Base-by-base conservation (phyloP, 2,888 invertebrate genomes). In the Gandaritis pyraliata region DNA sequence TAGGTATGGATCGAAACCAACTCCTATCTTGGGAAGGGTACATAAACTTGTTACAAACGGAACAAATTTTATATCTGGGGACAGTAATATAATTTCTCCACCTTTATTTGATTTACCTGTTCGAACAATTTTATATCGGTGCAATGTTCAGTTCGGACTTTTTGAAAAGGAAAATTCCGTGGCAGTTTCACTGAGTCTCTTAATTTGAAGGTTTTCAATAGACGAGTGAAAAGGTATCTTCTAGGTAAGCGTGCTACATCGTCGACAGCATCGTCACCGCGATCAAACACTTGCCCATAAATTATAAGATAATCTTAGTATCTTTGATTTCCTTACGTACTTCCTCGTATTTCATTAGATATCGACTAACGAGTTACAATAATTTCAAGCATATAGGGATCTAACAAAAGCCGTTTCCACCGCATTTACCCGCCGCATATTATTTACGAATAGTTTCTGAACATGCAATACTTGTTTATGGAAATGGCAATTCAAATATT, bases 81-180 rank as follows among this genome's bases (percentile, higher is more conserved):
- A 75, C 80, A 69, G 82, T 90, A 88, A 90, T 83, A 77, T 76
- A 85, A 90, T 90, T 23, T 88, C 87, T 84, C 89, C 86, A 85
- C 84, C 90, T 84, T 90, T 89, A 90, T 89, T 89, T 86, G 88
- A 89, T 90, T 90, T 90, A 70, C 81, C 75, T 84, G 56, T 56
- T 51, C 83, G 81, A 82, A 82, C 80, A 81, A 84, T 87, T 88
- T 87, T 86, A 86, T 85, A 76, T 81, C 78, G 74, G 69, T 81
- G 82, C 82, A 85, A 87, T 85, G 83, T 85, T 81, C 72, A 66
- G 69, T 68, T 71, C 45, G 72, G 69, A 79, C 77, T 74, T 72
- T 80, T 82, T 59, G 50, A 50, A 50, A 43, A 47, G 10, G 15
- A 18, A 29, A 30, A 30, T 39, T 15, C 41, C 15, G 41, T 41